phyloP scores from a whole-genome alignment of 2,113 vertebrate genomes.

The Calyptomena viridis region DNA sequence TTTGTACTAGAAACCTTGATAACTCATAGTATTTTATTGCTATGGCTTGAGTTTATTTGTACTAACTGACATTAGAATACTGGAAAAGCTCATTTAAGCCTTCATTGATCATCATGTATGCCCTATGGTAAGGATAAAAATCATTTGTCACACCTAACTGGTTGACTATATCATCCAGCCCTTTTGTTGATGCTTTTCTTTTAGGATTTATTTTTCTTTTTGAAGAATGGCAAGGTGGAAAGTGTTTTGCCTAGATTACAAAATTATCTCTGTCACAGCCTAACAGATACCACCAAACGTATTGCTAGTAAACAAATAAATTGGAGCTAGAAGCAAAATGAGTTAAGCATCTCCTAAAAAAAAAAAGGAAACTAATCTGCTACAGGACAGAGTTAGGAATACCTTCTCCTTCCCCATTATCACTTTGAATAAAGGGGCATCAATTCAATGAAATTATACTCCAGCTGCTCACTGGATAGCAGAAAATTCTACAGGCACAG shows the following conservation, averaged over 20 bases:
- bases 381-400: not conserved
- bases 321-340: not conserved
- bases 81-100: not conserved
- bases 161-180: not conserved
- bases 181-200: not conserved
- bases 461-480: not conserved
- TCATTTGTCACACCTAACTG: not conserved
- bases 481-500: not conserved
- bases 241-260: not conserved
- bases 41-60: not conserved
- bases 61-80: not conserved
- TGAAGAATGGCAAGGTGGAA: rapidly evolving
- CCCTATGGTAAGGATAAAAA: not conserved
- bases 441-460: not conserved
- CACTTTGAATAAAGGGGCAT: not conserved
- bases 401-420: not conserved
- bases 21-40: not conserved
- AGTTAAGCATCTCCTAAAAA: not conserved
- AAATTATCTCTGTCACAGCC: not conserved
- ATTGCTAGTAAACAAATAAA: not conserved
- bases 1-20: not conserved
- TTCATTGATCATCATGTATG: not conserved
- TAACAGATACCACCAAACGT: not conserved
- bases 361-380: not conserved
- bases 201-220: not conserved